Conservation (phyloP, 2,888 invertebrate genomes). For the Linnaemya vulpina region DNA sequence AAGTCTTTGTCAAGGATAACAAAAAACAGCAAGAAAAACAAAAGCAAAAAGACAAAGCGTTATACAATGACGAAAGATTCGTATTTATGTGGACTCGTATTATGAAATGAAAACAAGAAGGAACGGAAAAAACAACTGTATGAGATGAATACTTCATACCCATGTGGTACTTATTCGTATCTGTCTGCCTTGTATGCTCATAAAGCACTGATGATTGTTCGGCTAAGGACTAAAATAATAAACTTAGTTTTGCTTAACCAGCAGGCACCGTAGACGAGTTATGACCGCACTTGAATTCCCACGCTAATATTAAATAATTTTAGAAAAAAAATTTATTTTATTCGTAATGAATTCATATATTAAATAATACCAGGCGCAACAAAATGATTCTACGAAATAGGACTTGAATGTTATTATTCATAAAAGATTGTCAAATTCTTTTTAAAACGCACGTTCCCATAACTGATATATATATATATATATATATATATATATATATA, state of each 20-base stretch:
- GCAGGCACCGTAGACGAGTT: no score
- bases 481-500: no score
- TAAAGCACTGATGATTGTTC: background rate
- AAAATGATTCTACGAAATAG: no score
- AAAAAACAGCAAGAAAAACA: slow-evolving; percentile 25
- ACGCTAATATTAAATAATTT: no score
- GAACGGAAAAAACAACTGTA: background rate
- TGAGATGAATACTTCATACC: slow-evolving; percentile 12
- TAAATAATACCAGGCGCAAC: no score
- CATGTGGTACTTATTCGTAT: background rate
- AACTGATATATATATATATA: no score
- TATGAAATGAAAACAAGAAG: background rate
- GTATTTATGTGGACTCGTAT: background rate
- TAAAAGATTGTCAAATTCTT: no score
- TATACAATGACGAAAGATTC: slow-evolving; percentile 5
- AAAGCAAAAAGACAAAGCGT: slow-evolving; percentile 22
- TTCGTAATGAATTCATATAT: no score
- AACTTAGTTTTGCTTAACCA: background rate
- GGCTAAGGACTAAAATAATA: background rate
- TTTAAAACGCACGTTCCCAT: no score
- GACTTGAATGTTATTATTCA: no score
- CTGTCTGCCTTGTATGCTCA: background rate
- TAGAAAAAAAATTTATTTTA: no score
- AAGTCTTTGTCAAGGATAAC: slow-evolving; percentile 52
- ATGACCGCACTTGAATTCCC: no score